Base-by-base conservation (phyloP, 2,113 vertebrate genomes). In the Caloenas nicobarica region DNA sequence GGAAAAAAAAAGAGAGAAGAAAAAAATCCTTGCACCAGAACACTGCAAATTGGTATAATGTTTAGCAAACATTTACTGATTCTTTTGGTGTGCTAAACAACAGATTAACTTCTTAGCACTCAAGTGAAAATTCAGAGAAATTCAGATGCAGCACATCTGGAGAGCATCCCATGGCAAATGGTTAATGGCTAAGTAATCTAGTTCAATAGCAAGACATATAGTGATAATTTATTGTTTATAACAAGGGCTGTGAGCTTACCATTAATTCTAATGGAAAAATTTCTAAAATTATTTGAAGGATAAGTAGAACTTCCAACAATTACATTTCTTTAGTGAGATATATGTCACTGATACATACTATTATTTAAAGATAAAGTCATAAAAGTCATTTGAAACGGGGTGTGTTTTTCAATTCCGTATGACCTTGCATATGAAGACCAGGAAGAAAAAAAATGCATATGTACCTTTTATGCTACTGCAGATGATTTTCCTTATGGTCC, bases 121-220 rank as follows among this genome's bases (percentile, higher is more conserved):
- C 83, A 91, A 97, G 78, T 93, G 93, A 98, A 97, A 97, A 96
- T 53, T 97, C 96, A 94, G 95, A 96, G 84, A 96, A 89, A 97
- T 97, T 98, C 98, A 98, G 97, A 98, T 94, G 95, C 93, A 96
- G 96, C 97, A 98, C 98, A 98, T 98, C 98, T 98, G 98, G 98
- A 98, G 95, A 98, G 97, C 98, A 98, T 98, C 98, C 97, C 89
- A 25, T 81, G 96, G 97, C 97, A 97, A 98, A 98, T 95, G 91
- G 95, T 95, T 96, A 98, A 97, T 97, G 96, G 94, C 88, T 98
- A 98, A 98, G 97, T 97, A 97, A 98, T 98, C 96, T 98, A 91
- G 97, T 98, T 98, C 97, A 95, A 96, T 96, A 96, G 95, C 76
- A 95, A 97, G 97, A 97, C 94, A 88, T 94, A 92, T 79, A 97